Evolutionary conservation across 30 jellyfish, hydroid and myxozoan species (phyloP), one percentile per base, ranked within the genome.

Genomic region (Morbakka virulenta): DNA sequence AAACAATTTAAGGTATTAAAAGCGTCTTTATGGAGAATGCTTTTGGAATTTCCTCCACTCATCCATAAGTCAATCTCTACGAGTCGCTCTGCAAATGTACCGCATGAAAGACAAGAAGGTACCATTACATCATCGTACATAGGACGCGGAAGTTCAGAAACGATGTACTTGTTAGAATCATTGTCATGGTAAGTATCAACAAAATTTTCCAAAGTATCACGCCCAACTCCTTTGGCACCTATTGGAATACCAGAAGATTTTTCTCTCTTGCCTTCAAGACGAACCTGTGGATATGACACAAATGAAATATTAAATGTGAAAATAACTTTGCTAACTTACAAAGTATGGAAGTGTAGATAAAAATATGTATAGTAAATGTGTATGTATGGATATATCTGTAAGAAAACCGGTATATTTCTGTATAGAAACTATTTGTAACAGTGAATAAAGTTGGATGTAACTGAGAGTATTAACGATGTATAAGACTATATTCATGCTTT

Each of bases 21-120:
- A 6, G 96, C 87, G 52, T 86, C 96, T 32, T 86, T 86, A 79
- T 86, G 96, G 27, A 86, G 34, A 27, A 86, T 77, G 53, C 96
- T 86, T 30, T 92, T 77, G 28, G 96, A 85, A 79, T 65, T 74
- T 12, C 89, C 89, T 35, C 92, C 80, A 62, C 71, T 86, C 76
- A 86, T 73, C 96, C 96, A 86, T 74, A 85, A 64, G 72, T 86
- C 93, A 28, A 86, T 81, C 50, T 86, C 96, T 17, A 79, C 93
- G n/a, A n/a, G n/a, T n/a, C n/a, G n/a, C n/a, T n/a, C n/a, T n/a
- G n/a, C n/a, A n/a, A n/a, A n/a, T n/a, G 27, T 88, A 41, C 96
- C 96, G 66, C 96, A 86, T 13, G 88, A 36, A 62, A 86, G 26
- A 50, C 74, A 25, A 3, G 96, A 92, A 12, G 89, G 64, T 21